These are phyloP conservation scores for Heliothis subflexa DNA, from an alignment of 1,140 invertebrate species.

Conservation along the genomic window DNA sequence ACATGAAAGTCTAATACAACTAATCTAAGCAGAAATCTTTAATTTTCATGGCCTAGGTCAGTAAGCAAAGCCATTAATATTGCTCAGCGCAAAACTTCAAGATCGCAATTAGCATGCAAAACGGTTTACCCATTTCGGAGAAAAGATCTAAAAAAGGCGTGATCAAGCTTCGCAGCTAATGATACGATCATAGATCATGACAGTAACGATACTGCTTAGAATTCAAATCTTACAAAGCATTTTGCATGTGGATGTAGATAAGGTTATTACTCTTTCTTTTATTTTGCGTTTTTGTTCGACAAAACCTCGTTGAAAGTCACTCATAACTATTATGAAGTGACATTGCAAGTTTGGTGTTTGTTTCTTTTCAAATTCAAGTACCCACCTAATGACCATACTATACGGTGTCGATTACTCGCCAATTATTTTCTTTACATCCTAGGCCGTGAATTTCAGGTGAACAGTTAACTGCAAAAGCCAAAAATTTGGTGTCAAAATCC, in stretches of 20 bases:
- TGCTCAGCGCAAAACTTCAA: neutral
- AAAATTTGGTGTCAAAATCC: too few species aligned
- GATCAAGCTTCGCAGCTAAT: conserved; percentile 13
- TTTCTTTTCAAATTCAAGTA: too few species aligned
- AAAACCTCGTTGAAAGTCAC: too few species aligned
- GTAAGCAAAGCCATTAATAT: neutral
- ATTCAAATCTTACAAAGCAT: conserved; percentile 22
- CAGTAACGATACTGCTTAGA: conserved; percentile 15
- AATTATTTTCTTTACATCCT: too few species aligned
- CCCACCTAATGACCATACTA: too few species aligned
- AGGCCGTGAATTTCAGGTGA: too few species aligned
- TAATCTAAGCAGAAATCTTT: neutral
- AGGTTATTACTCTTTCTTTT: conserved; percentile 4
- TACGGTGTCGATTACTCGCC: too few species aligned
- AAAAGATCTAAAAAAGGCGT: conserved; percentile 33
- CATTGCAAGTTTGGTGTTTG: too few species aligned
- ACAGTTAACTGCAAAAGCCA: too few species aligned
- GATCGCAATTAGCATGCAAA: conserved; percentile 17
- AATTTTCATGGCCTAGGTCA: neutral
- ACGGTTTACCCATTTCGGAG: conserved; percentile 20
- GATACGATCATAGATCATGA: conserved; percentile 30
- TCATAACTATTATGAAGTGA: too few species aligned
- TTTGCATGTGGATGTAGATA: neutral
- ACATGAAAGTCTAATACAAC: too few species aligned
- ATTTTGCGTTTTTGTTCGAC: conserved; percentile 6